Percentiles rank a stretch among this genome's conserved stretches.
phyloP scores from a whole-genome alignment of 2,797 vertebrate genomes.

The Protosalanx chinensis region DNA sequence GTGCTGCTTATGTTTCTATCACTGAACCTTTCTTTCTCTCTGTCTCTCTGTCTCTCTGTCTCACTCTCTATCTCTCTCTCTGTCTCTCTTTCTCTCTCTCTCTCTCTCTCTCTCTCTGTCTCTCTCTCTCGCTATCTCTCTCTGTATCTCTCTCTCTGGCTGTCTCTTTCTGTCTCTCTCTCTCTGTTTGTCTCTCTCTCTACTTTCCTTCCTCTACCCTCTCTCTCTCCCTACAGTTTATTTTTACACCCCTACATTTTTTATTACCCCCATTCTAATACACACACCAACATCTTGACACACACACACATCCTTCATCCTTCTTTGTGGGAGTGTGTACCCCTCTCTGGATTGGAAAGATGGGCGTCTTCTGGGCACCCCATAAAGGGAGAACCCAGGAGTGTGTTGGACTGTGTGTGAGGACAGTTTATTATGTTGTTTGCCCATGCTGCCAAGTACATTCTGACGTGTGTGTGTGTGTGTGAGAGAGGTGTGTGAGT shows the following conservation, averaged over 20 bases:
- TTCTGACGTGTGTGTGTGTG: background rate
- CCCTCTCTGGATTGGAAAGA: no score
- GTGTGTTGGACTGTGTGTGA: background rate
- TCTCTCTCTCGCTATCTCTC: constrained; percentile 30
- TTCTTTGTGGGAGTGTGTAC: no score
- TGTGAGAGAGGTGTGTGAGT: background rate
- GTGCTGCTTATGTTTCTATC: no score
- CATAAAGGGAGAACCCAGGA: background rate
- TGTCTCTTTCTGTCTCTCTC: no score
- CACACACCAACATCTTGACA: background rate
- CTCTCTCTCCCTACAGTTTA: background rate
- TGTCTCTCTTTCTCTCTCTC: constrained; percentile 15
- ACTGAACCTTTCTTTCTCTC: background rate
- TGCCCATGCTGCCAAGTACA: background rate
- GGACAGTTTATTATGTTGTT: background rate
- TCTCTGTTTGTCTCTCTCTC: background rate
- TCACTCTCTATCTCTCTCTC: background rate
- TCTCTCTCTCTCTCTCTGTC: constrained; percentile 23
- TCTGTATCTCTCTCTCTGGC: constrained; percentile 25
- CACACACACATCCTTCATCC: no score
- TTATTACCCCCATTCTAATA: no score
- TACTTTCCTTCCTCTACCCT: background rate
- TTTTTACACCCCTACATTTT: no score
- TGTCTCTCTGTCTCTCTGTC: background rate
- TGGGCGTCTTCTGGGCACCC: no score